Percentiles rank a stretch among this genome's conserved stretches.
Conservation (phyloP, 2,888 invertebrate genomes). For the Chloromyia formosa region DNA sequence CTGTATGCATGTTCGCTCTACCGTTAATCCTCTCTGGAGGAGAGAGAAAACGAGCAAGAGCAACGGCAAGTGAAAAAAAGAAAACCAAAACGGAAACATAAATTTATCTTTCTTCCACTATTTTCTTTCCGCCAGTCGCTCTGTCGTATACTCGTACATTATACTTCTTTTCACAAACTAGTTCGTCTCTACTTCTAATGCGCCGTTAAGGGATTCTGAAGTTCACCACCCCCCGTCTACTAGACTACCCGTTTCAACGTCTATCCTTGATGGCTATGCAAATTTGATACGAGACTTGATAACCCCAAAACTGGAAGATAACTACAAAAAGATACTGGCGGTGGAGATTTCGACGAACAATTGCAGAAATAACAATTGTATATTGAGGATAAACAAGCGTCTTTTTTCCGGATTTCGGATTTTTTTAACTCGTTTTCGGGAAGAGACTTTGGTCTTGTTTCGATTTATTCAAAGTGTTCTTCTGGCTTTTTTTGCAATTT, state of each 20-base stretch:
- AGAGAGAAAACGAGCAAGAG: background rate
- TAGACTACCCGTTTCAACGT: background rate
- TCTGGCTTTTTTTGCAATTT: too few species aligned
- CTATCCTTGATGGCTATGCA: constrained; percentile 36
- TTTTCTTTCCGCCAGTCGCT: background rate
- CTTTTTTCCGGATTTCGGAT: background rate
- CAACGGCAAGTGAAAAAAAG: background rate
- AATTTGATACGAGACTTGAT: constrained; percentile 31
- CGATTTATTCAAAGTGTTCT: constrained; percentile 20
- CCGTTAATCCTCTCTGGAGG: constrained; percentile 36
- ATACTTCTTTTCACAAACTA: constrained; percentile 14
- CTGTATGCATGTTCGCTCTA: constrained; percentile 30
- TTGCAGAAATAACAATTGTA: constrained; percentile 35
- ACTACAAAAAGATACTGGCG: constrained; percentile 6
- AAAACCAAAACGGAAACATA: background rate
- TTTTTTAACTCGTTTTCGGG: background rate
- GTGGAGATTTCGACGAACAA: constrained; percentile 26
- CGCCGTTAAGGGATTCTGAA: background rate
- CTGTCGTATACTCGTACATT: background rate
- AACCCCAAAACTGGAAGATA: constrained; percentile 3
- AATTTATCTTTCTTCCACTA: constrained; percentile 8
- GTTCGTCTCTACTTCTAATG: constrained; percentile 10
- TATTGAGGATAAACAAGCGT: constrained; percentile 17
- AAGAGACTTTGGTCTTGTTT: background rate
- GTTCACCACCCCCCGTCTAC: background rate